Percentiles rank a stretch among this genome's conserved stretches.
Conservation (phyloP, 2,113 vertebrate species). For the Pica pica region DNA sequence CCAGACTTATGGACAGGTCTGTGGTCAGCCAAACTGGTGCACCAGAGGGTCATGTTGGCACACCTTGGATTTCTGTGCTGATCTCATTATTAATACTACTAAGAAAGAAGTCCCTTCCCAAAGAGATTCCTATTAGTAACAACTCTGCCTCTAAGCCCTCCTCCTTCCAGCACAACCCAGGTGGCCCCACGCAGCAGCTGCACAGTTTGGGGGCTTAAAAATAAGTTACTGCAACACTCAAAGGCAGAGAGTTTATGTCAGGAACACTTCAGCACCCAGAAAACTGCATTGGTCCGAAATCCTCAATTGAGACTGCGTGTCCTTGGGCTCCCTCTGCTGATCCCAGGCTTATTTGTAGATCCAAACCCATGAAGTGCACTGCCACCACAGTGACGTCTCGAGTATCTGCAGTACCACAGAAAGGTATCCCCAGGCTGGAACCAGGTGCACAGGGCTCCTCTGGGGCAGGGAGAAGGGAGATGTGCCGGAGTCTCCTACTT, state of each 20-base stretch:
- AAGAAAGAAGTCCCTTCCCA: not conserved
- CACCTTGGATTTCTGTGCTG: not conserved
- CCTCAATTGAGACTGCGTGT: not conserved
- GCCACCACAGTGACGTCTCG: accelerated
- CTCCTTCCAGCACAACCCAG: not conserved
- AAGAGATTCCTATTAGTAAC: not conserved
- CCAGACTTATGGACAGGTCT: not conserved
- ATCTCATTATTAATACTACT: not conserved
- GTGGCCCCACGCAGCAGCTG: not conserved
- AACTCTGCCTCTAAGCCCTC: not conserved
- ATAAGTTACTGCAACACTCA: not conserved
- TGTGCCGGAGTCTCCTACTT: not conserved
- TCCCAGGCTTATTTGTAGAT: not conserved
- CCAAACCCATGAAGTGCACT: accelerated
- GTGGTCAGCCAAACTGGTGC: not conserved
- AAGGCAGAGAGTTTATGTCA: not conserved
- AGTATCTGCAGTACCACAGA: not conserved
- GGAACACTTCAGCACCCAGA: constrained; percentile 12
- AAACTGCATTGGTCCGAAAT: not conserved
- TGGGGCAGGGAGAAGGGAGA: not conserved
- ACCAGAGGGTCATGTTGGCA: not conserved
- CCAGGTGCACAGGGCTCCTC: not conserved
- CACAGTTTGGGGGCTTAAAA: not conserved
- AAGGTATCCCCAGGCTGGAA: not conserved
- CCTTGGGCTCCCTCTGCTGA: constrained; percentile 52